Conservation (phyloP, 2,888 invertebrate genomes). For the Lordiphosa andalusiaca region DNA sequence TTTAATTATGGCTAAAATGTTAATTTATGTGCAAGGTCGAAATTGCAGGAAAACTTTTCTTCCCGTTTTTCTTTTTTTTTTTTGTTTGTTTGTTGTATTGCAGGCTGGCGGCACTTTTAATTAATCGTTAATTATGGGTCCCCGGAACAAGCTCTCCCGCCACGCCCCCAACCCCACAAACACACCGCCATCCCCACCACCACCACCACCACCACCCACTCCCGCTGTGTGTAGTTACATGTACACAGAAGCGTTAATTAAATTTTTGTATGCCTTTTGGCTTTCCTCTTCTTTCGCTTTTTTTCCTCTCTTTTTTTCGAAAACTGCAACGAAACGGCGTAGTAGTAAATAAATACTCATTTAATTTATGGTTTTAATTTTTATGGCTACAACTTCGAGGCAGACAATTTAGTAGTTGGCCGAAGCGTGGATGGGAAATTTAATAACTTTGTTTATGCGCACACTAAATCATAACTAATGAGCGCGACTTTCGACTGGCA, state of each 20-base stretch:
- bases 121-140: slow-evolving; percentile 69
- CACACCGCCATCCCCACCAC: slow-evolving; percentile 13
- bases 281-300: slow-evolving; percentile 24
- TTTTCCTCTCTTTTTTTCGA: slow-evolving; percentile 16
- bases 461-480: slow-evolving; percentile 74
- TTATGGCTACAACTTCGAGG: slow-evolving; percentile 71
- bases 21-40: slow-evolving; percentile 42
- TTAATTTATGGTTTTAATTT: slow-evolving; percentile 75
- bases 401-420: slow-evolving; percentile 73
- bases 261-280: slow-evolving; percentile 59
- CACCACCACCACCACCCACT: slow-evolving; percentile 26
- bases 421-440: slow-evolving; percentile 74
- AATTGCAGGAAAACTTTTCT: slow-evolving; percentile 29
- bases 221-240: slow-evolving; percentile 67
- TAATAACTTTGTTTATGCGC: slow-evolving; percentile 75
- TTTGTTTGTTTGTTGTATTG: slow-evolving; percentile 12
- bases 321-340: slow-evolving; percentile 48
- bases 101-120: slow-evolving; percentile 46
- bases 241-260: slow-evolving; percentile 74
- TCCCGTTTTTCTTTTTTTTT: slow-evolving; percentile 15
- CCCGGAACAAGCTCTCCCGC: slow-evolving; percentile 41
- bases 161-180: slow-evolving; percentile 6
- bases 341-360: slow-evolving; percentile 72
- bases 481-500: slow-evolving; percentile 45
- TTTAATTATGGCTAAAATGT: slow-evolving; percentile 6